Evolutionary conservation across 1,140 invertebrate species (phyloP).

Genomic region (Carcinoscorpius rotundicauda): DNA sequence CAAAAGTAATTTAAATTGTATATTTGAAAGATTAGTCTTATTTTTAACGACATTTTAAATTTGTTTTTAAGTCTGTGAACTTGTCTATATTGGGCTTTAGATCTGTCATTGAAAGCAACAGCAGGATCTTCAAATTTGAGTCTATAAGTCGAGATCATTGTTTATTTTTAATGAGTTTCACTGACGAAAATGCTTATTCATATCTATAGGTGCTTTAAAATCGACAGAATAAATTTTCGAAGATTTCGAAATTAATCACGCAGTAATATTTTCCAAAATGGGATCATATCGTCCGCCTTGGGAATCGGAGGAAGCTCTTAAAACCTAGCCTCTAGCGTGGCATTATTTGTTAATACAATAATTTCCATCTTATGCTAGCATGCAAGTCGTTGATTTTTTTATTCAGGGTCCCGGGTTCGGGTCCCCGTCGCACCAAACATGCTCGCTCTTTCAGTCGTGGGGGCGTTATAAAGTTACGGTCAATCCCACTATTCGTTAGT

Average conservation of each 20-base stretch:
- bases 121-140: background rate
- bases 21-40: background rate
- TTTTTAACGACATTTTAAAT: background rate
- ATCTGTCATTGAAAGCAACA: background rate
- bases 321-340: background rate
- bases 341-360: background rate
- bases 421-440: too few species aligned
- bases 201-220: slow-evolving; percentile 2
- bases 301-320: background rate
- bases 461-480: too few species aligned
- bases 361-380: slow-evolving; percentile 1
- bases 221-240: background rate
- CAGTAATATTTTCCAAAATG: slow-evolving; percentile 1
- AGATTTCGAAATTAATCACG: background rate
- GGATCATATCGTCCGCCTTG: background rate
- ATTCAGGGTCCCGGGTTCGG: background rate
- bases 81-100: slow-evolving; percentile 4
- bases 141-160: background rate
- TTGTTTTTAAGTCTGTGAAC: background rate
- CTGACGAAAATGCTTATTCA: slow-evolving; percentile 2
- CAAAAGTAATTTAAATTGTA: too few species aligned
- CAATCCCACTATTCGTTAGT: too few species aligned
- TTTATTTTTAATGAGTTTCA: slow-evolving; percentile 6
- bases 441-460: too few species aligned
- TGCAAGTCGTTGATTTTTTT: slow-evolving; percentile 1